Evolutionary conservation across 2,113 vertebrate genomes (phyloP), one percentile per base, ranked within the genome.

Genomic region (Campylorhamphus procurvoides): DNA sequence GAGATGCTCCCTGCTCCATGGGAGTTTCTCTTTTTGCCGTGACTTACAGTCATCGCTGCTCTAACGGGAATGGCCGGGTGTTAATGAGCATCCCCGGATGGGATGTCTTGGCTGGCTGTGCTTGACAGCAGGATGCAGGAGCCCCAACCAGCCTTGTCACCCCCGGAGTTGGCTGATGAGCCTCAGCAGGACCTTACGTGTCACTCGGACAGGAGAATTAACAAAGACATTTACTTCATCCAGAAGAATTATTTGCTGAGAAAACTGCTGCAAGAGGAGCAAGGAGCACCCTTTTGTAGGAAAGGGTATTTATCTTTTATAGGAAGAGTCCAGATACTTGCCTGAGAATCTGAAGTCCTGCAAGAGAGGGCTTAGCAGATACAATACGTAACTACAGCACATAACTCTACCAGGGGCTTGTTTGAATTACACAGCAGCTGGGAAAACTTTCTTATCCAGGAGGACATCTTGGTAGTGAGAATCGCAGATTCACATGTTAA

Each of bases 81-180:
- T 71, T 96, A 96, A 95, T 50, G 93, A 96, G 92, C 92, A 80
- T 67, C 75, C 72, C 27, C 7, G 28, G 67, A 31, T 55, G 90
- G 64, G 75, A 42, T 85, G 63, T 60, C 94, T 77, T 62, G 80
- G 28, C 88, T 85, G 2, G 5, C 62, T 87, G 66, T 2, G 8
- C 28, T 28, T 71, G 60, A 35, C 89, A 84, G 87, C 60, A 56
- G 33, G 35, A 63, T 55, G 53, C 53, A 58, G 0, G 1, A 83
- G 14, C 58, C 71, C 49, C 75, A 79, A 37, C 28, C 77, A 64
- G 56, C 44, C 68, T 58, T 28, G 50, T 80, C 46, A 69, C 53
- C 82, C 33, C 50, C 1, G 1, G 49, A 44, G 60, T 16, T 5
- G 10, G 72, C 71, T 80, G 67, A 56, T 39, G 67, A 46, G n/a